Base-by-base conservation (phyloP, 2,113 vertebrate genomes). In the Progne subis region DNA sequence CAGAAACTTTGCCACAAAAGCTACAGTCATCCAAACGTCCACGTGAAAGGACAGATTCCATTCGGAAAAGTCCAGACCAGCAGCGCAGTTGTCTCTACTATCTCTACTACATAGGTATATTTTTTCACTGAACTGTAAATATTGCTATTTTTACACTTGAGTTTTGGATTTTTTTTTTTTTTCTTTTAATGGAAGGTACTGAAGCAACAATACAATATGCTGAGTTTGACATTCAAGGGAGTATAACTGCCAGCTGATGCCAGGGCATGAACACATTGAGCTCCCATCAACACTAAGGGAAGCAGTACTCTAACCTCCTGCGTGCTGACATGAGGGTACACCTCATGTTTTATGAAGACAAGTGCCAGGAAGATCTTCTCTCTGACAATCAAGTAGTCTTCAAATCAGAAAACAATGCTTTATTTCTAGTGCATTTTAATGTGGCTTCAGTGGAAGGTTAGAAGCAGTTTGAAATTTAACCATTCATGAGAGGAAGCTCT, bases 1-100 rank as follows among this genome's bases (percentile, higher is more conserved):
- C 93, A 95, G 95, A 83, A 95, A 94, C 82, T 95, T 77, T 94
- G 94, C 92, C 95, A 96, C 96, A 88, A 96, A 97, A 97, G 90
- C 92, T 93, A 95, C 74, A 72, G 74, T 65, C 76, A 89, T 34
- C 82, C 79, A 74, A 91, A 95, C 0, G 72, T 64, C 90, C 81
- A 92, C 16, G 3, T 77, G 71, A 86, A 86, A 94, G 92, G 83
- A 94, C 59, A 87, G 57, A 69, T 71, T 91, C 76, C 68, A 90
- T 80, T 53, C 86, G 86, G 75, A 83, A 94, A 95, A 94, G 85
- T 79, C 76, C 92, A 88, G 86, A 94, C 77, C 86, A 89, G 88
- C 63, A 94, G 95, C 15, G 67, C 31, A 26, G 86, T 55, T 95
- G 82, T 82, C 71, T 96, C 91, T 93, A 94, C 82, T 82, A 78